These are phyloP conservation scores for Ochotona curzoniae DNA, from an alignment of 2,113 vertebrate species.

Conservation along the genomic window DNA sequence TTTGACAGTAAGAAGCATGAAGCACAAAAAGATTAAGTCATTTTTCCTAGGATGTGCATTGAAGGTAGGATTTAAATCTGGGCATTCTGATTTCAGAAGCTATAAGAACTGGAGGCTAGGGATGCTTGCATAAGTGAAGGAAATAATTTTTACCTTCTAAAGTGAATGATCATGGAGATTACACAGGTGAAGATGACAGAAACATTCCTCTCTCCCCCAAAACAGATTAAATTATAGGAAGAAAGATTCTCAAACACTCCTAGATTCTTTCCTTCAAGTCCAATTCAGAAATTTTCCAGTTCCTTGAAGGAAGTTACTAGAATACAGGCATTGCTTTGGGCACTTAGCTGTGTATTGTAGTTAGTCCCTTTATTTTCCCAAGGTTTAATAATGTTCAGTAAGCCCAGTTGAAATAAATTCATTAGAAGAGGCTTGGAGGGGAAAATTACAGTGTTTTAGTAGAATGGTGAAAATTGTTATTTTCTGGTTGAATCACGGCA, in stretches of 20 bases:
- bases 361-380: neutral
- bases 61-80: neutral
- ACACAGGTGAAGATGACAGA: neutral
- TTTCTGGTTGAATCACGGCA: slow-evolving; percentile 38
- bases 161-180: neutral
- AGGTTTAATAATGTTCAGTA: slow-evolving; percentile 23
- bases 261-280: neutral
- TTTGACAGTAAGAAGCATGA: slow-evolving; percentile 31
- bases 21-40: neutral
- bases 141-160: neutral
- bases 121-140: neutral
- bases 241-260: neutral
- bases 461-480: slow-evolving; percentile 14
- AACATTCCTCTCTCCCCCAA: neutral
- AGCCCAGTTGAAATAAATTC: neutral
- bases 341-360: neutral
- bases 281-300: neutral
- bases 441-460: neutral
- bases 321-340: neutral
- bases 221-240: neutral
- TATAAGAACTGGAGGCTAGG: neutral
- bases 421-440: neutral
- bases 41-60: neutral
- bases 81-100: neutral
- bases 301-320: slow-evolving; percentile 11